Conservation (phyloP, 1,140 invertebrate species). For the Coelopa frigida region DNA sequence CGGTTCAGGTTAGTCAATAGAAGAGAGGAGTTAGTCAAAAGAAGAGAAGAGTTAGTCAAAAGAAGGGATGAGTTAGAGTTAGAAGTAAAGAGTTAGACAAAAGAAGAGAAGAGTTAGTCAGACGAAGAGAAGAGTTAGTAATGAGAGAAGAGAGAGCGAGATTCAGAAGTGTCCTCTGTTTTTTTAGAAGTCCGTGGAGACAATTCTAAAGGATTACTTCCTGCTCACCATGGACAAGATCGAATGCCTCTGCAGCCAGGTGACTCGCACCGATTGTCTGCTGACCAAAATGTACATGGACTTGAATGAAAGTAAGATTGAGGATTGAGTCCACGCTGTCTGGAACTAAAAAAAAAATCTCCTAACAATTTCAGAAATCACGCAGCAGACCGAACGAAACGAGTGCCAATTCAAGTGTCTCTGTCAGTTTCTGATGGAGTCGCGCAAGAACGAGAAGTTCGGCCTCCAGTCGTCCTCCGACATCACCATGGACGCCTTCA, state of each 20-base stretch:
- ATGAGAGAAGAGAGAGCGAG: neutral
- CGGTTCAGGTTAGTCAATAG: slow-evolving; percentile 7
- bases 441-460: too few species aligned
- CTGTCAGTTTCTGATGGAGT: slow-evolving; percentile 4
- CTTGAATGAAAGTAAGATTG: slow-evolving; percentile 6
- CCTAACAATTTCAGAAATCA: neutral
- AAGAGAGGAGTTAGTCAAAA: neutral
- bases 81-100: neutral
- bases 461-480: too few species aligned
- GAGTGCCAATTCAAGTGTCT: slow-evolving; percentile 1
- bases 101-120: neutral
- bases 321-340: neutral
- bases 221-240: slow-evolving; percentile 8
- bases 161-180: neutral
- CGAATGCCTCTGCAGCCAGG: slow-evolving; percentile 4
- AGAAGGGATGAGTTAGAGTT: neutral
- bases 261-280: slow-evolving; percentile 9
- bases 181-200: slow-evolving; percentile 3
- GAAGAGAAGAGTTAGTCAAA: too few species aligned
- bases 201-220: slow-evolving; percentile 6
- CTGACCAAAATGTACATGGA: slow-evolving; percentile 10
- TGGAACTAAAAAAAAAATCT: neutral
- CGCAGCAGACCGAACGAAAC: slow-evolving; percentile 5
- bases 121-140: neutral
- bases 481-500: too few species aligned